phyloP scores from a whole-genome alignment of 1,140 invertebrate species.

The Triops cancriformis region DNA sequence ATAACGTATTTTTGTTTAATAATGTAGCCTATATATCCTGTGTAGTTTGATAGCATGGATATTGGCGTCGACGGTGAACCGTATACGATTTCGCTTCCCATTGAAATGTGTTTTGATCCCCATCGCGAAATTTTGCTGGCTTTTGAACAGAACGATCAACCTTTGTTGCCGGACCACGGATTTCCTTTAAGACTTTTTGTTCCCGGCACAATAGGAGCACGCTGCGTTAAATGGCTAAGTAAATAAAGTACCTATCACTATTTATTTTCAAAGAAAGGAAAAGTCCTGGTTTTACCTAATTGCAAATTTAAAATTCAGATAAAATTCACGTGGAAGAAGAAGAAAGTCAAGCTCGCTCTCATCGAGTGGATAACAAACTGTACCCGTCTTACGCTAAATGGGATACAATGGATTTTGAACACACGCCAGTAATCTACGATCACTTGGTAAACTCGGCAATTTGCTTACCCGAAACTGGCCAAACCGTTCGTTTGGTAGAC shows the following conservation, averaged over 20 bases:
- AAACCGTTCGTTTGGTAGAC: background rate
- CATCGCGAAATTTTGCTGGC: conserved; percentile 50
- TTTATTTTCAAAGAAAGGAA: background rate
- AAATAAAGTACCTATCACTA: conserved; percentile 29
- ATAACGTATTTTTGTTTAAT: no score
- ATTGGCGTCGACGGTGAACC: conserved; percentile 40
- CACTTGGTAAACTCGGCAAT: conserved; percentile 14
- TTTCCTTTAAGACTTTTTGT: conserved; percentile 50
- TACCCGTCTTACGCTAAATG: background rate
- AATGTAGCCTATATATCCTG: conserved; percentile 26
- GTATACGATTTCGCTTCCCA: conserved; percentile 53
- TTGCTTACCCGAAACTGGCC: background rate
- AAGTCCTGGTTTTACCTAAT: no score
- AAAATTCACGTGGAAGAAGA: background rate
- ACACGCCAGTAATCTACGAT: conserved; percentile 15
- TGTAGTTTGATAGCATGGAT: conserved; percentile 45
- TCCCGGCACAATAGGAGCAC: conserved; percentile 61
- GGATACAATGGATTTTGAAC: conserved; percentile 17
- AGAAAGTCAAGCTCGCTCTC: background rate
- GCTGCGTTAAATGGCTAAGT: conserved; percentile 78
- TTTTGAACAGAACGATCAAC: conserved; percentile 56
- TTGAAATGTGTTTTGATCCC: conserved; percentile 46
- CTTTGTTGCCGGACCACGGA: conserved; percentile 51
- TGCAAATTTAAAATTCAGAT: no score
- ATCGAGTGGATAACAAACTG: conserved; percentile 25